Conservation (phyloP, 2,113 vertebrate species). For the Nesoenas mayeri region DNA sequence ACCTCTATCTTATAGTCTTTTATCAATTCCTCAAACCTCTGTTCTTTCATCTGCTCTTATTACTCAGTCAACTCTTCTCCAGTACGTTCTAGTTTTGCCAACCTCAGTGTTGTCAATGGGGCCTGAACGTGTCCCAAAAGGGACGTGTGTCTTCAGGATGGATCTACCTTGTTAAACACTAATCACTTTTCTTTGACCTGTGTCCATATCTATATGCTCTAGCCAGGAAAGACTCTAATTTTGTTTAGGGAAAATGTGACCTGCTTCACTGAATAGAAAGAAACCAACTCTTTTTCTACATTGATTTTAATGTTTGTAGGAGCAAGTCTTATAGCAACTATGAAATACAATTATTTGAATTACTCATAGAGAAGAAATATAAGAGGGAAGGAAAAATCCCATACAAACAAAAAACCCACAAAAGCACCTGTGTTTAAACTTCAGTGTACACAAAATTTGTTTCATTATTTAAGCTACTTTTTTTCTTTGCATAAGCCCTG, state of each 20-base stretch:
- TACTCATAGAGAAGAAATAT: not conserved
- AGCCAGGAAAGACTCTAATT: not conserved
- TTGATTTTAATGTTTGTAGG: not conserved
- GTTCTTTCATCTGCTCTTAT: not conserved
- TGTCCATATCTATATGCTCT: not conserved
- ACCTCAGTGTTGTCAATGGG: accelerated
- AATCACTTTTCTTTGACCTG: not conserved
- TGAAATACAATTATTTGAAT: not conserved
- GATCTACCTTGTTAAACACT: not conserved
- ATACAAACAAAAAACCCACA: not conserved
- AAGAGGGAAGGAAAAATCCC: not conserved
- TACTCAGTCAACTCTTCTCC: not conserved
- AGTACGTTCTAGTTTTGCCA: not conserved
- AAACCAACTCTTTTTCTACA: not conserved
- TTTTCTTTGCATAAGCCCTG: not conserved
- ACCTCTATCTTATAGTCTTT: not conserved
- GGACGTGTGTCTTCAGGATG: not conserved
- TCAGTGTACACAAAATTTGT: not conserved
- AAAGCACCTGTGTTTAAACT: not conserved
- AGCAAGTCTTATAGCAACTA: not conserved
- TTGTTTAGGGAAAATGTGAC: not conserved
- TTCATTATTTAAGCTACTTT: not conserved
- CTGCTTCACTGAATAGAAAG: not conserved
- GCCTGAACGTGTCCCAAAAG: not conserved
- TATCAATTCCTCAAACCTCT: not conserved